Percentiles rank a stretch among this genome's conserved stretches.
Conservation (phyloP, 2,888 invertebrate genomes). For the Drosophila putrida region DNA sequence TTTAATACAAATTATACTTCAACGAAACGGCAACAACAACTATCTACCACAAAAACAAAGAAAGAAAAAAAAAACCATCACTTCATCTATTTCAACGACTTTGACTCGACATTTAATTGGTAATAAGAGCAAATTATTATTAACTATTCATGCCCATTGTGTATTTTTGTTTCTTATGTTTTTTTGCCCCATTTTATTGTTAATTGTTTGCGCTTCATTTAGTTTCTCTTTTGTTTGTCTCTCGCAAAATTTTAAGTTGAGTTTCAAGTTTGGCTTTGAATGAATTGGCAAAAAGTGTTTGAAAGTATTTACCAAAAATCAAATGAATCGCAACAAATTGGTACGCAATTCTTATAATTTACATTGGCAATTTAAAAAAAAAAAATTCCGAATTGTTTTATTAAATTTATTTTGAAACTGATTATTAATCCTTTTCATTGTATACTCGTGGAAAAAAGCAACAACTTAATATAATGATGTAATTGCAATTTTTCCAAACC, state of each 20-base stretch:
- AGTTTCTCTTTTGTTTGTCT: conserved; percentile 50
- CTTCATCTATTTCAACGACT: conserved; percentile 73
- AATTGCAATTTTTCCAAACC: conserved; percentile 31
- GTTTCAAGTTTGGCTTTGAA: conserved; percentile 74
- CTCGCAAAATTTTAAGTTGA: conserved; percentile 35
- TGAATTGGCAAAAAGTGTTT: conserved; percentile 62
- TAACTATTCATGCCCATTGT: conserved; percentile 76
- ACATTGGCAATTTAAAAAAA: conserved; percentile 20
- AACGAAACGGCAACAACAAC: conserved; percentile 42
- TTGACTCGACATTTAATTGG: conserved; percentile 80
- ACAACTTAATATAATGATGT: conserved; percentile 31
- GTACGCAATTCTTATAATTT: conserved; percentile 41
- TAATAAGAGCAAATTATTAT: conserved; percentile 78
- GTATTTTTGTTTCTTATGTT: conserved; percentile 65
- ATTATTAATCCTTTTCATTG: conserved; percentile 7
- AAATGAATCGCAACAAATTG: conserved; percentile 23
- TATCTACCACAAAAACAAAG: conserved; percentile 32
- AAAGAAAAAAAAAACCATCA: conserved; percentile 42
- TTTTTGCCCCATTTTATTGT: conserved; percentile 57
- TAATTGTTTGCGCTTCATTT: conserved; percentile 66
- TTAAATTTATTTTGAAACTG: background rate
- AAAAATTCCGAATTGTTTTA: conserved; percentile 6
- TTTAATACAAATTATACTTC: conserved; percentile 40
- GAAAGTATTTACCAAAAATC: conserved; percentile 20
- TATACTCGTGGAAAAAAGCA: background rate